Conservation (phyloP, 2,888 invertebrate species). For the Aspidiotus rigidus region DNA sequence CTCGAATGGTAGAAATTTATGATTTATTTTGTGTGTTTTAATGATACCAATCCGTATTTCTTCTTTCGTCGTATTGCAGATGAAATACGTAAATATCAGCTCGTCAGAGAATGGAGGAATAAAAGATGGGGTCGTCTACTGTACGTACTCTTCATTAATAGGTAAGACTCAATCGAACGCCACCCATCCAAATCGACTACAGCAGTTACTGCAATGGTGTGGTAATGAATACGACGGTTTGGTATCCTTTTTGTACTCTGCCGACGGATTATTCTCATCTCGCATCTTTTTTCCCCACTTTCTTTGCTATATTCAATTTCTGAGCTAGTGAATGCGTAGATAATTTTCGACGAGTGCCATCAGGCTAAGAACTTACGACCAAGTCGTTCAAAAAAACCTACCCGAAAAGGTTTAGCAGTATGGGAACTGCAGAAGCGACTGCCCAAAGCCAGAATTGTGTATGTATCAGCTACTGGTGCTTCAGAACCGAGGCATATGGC, state of each 20-base stretch:
- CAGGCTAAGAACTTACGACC: slow-evolving; percentile 98
- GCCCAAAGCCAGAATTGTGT: slow-evolving; percentile 86
- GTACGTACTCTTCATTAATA: slow-evolving; percentile 95
- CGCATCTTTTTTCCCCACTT: too few species aligned
- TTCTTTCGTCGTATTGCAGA: slow-evolving; percentile 48
- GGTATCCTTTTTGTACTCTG: slow-evolving; percentile 48
- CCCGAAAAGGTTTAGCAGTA: slow-evolving; percentile 90
- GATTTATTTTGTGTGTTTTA: too few species aligned
- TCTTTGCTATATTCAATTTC: background rate
- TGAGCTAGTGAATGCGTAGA: slow-evolving; percentile 47
- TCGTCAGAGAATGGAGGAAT: slow-evolving; percentile 85
- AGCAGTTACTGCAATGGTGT: slow-evolving; percentile 96
- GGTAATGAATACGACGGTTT: slow-evolving; percentile 92
- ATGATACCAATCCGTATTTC: too few species aligned
- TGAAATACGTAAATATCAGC: slow-evolving; percentile 96
- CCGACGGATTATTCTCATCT: too few species aligned
- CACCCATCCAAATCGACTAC: slow-evolving; percentile 87
- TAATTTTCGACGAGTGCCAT: slow-evolving; percentile 99
- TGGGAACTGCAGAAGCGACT: slow-evolving; percentile 88
- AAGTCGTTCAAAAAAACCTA: slow-evolving; percentile 90
- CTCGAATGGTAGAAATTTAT: too few species aligned
- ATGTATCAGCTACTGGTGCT: slow-evolving; percentile 94
- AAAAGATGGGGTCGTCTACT: slow-evolving; percentile 92
- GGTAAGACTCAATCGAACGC: slow-evolving; percentile 80
- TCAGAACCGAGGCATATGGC: slow-evolving; percentile 99